Evolutionary conservation across 1,140 invertebrate genomes (phyloP).

Genomic region (Macrobrachium rosenbergii): DNA sequence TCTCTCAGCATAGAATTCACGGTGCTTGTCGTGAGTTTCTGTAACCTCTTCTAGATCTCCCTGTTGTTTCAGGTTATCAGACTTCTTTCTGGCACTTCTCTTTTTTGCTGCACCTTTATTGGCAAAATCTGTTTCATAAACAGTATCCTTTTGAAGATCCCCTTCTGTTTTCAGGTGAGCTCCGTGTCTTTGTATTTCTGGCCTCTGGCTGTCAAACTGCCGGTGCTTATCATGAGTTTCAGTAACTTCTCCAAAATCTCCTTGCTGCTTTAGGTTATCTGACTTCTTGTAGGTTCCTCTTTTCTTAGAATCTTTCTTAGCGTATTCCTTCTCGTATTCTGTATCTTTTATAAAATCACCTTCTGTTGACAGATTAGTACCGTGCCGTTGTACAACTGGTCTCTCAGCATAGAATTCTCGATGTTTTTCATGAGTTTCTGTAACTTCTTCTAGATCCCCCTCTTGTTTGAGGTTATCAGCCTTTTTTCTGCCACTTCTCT

Average conservation of each 20-base stretch:
- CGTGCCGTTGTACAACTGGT: too few relatives aligned
- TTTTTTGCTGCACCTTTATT: not conserved
- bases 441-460: slow-evolving; percentile 30
- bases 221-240: too few relatives aligned
- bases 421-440: not conserved
- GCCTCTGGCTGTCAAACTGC: too few relatives aligned
- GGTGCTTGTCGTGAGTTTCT: not conserved
- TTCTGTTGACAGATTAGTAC: too few relatives aligned
- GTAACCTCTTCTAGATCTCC: not conserved
- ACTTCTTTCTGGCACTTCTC: not conserved
- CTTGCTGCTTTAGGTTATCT: too few relatives aligned
- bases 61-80: not conserved
- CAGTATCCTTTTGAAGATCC: not conserved
- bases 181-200: not conserved
- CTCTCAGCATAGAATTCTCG: too few relatives aligned
- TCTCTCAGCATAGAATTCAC: not conserved
- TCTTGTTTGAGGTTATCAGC: slow-evolving; percentile 36
- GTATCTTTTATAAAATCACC: too few relatives aligned
- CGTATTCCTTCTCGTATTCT: too few relatives aligned
- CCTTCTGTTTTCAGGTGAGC: slow-evolving; percentile 5
- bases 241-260: too few relatives aligned
- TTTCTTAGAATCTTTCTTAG: too few relatives aligned
- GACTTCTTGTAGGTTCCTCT: too few relatives aligned
- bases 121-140: not conserved
- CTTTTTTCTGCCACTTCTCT: not conserved